Evolutionary conservation across 2,888 invertebrate species (phyloP).

Genomic region (Xylota segnis): DNA sequence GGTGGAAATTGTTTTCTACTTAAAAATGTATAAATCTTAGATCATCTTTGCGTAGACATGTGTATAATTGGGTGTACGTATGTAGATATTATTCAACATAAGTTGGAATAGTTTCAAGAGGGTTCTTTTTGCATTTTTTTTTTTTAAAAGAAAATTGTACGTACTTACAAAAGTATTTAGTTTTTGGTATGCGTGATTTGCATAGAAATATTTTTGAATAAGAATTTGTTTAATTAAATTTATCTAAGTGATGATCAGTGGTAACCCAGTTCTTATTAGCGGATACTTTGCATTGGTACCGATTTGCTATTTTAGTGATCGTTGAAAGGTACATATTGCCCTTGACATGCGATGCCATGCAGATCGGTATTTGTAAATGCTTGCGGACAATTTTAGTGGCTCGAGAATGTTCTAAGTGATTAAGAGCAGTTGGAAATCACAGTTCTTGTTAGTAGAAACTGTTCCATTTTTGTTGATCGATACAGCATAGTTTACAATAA

Average conservation of each 20-base stretch:
- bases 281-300: background rate
- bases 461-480: too few species aligned
- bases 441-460: too few species aligned
- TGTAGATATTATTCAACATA: constrained; percentile 6
- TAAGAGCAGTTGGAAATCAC: too few species aligned
- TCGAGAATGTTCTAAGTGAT: too few species aligned
- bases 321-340: background rate
- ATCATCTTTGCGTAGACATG: constrained; percentile 7
- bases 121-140: constrained; percentile 8
- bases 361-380: background rate
- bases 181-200: constrained; percentile 39
- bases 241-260: constrained; percentile 43
- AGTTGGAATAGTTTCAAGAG: constrained; percentile 36
- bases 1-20: constrained; percentile 72
- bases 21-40: constrained; percentile 8
- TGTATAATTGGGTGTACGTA: constrained; percentile 13
- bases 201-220: constrained; percentile 37
- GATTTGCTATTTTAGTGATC: constrained; percentile 1
- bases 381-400: too few species aligned
- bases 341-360: background rate
- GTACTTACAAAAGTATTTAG: background rate
- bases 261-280: constrained; percentile 38
- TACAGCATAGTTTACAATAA: too few species aligned
- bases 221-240: constrained; percentile 40
- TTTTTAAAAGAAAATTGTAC: constrained; percentile 5